Evolutionary conservation across 2,888 invertebrate genomes (phyloP).

Genomic region (Marasmarcha lunaedactyla): DNA sequence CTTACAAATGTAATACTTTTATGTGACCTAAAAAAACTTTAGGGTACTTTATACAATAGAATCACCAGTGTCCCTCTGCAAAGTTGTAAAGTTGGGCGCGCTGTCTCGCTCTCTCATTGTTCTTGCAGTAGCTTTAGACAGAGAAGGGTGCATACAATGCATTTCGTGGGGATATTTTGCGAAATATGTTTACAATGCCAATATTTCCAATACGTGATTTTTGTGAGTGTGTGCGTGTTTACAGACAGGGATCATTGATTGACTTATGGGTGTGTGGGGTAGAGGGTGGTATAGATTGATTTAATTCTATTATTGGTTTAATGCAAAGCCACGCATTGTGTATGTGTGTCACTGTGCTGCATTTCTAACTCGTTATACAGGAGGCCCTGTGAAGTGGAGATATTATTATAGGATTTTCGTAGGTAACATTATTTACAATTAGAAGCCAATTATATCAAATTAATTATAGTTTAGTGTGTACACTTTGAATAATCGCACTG

Average conservation of each 20-base stretch:
- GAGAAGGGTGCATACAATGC: conserved; percentile 32
- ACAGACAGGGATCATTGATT: conserved; percentile 41
- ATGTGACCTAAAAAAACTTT: conserved; percentile 68
- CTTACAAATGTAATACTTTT: conserved; percentile 67
- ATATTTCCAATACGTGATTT: conserved; percentile 49
- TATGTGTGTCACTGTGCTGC: conserved; percentile 67
- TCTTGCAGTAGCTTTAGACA: conserved; percentile 21
- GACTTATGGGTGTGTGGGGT: conserved; percentile 35
- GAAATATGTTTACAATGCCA: conserved; percentile 67
- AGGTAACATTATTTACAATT: no score
- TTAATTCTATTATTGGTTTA: conserved; percentile 69
- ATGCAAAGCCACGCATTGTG: conserved; percentile 66
- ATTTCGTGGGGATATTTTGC: conserved; percentile 48
- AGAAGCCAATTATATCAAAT: no score
- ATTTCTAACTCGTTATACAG: conserved; percentile 43
- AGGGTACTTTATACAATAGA: conserved; percentile 68
- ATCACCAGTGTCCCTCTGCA: conserved; percentile 59
- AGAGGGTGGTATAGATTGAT: conserved; percentile 67
- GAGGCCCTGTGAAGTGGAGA: no score
- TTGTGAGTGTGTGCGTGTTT: conserved; percentile 32
- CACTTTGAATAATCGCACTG: no score
- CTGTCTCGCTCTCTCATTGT: conserved; percentile 32
- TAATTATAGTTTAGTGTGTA: no score
- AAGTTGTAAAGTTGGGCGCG: conserved; percentile 49
- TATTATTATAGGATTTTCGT: no score